phyloP scores from a whole-genome alignment of 2,113 vertebrate species.

The Podocnemis expansa region DNA sequence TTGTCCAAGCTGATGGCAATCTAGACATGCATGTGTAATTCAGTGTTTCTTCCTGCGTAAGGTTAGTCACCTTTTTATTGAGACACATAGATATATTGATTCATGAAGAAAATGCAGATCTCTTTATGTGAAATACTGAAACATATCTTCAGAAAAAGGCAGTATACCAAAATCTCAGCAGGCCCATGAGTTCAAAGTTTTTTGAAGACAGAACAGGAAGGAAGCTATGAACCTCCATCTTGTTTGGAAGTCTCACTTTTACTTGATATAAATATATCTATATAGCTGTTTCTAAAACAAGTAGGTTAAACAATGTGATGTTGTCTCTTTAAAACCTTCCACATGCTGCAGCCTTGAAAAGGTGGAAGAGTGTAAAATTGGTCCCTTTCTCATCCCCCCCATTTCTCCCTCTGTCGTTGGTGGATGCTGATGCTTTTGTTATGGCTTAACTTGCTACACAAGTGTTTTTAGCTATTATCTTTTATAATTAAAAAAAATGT shows the following conservation, averaged over 20 bases:
- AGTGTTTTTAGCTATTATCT: slow-evolving; percentile 32
- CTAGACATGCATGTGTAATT: neutral
- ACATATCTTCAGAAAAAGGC: neutral
- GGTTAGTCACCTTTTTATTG: neutral
- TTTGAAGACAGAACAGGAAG: neutral
- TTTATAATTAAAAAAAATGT: slow-evolving; percentile 71
- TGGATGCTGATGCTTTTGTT: neutral
- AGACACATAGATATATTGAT: neutral
- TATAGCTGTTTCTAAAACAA: neutral
- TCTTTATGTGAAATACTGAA: neutral
- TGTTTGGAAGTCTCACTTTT: neutral
- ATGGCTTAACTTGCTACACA: slow-evolving; percentile 21
- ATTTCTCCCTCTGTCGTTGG: neutral
- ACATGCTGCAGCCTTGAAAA: neutral
- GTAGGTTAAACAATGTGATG: neutral
- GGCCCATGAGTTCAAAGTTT: neutral
- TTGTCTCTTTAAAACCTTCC: neutral
- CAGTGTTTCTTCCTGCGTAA: neutral
- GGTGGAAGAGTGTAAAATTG: neutral
- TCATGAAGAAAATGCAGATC: neutral
- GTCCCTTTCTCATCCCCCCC: neutral
- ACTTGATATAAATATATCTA: neutral
- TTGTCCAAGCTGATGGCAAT: neutral
- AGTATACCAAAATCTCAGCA: neutral
- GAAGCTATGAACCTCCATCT: neutral